Percentiles rank a stretch among this genome's conserved stretches.
phyloP scores from a whole-genome alignment of 2,888 invertebrate species.

The Bruchidius siliquastri region DNA sequence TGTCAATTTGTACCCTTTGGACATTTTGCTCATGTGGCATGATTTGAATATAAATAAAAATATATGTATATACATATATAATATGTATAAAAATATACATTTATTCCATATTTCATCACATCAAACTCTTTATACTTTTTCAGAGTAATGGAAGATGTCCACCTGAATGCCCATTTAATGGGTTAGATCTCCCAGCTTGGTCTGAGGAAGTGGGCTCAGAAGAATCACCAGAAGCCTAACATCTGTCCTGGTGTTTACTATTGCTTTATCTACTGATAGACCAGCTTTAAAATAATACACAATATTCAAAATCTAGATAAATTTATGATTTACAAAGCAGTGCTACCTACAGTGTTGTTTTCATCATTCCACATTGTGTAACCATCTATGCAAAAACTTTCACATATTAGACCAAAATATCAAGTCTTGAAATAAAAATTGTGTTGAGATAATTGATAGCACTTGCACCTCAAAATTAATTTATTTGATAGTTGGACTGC shows the following conservation, averaged over 20 bases:
- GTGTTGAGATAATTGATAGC: no score
- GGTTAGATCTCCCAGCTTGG: slow-evolving; percentile 28
- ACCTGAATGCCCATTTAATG: slow-evolving; percentile 38
- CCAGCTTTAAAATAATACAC: neutral
- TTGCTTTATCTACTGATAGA: neutral
- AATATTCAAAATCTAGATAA: neutral
- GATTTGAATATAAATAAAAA: no score
- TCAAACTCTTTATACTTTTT: slow-evolving; percentile 20
- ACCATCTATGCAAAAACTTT: neutral
- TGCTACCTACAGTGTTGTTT: neutral
- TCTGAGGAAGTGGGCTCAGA: slow-evolving; percentile 16
- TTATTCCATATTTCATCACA: no score
- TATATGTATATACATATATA: no score
- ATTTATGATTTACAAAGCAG: neutral
- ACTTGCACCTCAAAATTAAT: no score
- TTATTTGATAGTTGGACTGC: no score
- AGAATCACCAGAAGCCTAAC: slow-evolving; percentile 3
- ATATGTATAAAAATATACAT: no score
- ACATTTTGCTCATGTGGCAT: no score
- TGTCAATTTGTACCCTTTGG: no score
- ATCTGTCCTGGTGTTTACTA: slow-evolving; percentile 6
- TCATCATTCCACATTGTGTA: neutral
- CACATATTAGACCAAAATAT: no score
- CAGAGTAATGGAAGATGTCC: slow-evolving; percentile 41
- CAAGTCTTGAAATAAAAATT: no score